Conservation (phyloP, 2,113 vertebrate genomes). For the Crotophaga sulcirostris region DNA sequence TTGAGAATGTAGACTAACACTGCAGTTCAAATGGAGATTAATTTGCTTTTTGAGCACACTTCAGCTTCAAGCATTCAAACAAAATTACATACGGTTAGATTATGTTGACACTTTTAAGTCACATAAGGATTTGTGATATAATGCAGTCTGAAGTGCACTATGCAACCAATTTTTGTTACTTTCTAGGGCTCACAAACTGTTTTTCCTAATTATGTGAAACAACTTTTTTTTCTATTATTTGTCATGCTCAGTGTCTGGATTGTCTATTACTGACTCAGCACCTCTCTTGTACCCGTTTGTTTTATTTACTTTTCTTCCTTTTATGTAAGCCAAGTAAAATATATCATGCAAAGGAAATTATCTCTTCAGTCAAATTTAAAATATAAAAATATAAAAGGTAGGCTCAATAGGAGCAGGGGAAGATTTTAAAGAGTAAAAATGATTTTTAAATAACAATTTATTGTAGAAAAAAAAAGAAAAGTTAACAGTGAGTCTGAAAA, state of each 20-base stretch:
- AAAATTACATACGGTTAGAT: not conserved
- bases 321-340: slow-evolving; percentile 36
- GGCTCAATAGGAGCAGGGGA: not conserved
- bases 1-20: not conserved
- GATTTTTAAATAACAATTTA: slow-evolving; percentile 33
- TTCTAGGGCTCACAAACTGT: not conserved
- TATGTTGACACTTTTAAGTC: not conserved
- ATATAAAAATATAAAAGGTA: not conserved
- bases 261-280: not conserved
- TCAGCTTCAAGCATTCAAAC: not conserved
- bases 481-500: slow-evolving; percentile 30
- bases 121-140: not conserved
- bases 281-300: not conserved
- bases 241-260: not conserved
- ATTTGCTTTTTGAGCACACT: not conserved
- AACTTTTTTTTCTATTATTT: slow-evolving; percentile 27
- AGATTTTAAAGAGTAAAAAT: slow-evolving; percentile 6
- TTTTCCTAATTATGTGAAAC: not conserved
- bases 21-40: not conserved
- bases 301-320: slow-evolving; percentile 15
- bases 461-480: slow-evolving; percentile 3
- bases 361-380: not conserved
- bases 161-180: not conserved
- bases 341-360: not conserved
- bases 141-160: not conserved